Base-by-base conservation (phyloP, 1,140 invertebrate species). In the Dreissena rostriformis region DNA sequence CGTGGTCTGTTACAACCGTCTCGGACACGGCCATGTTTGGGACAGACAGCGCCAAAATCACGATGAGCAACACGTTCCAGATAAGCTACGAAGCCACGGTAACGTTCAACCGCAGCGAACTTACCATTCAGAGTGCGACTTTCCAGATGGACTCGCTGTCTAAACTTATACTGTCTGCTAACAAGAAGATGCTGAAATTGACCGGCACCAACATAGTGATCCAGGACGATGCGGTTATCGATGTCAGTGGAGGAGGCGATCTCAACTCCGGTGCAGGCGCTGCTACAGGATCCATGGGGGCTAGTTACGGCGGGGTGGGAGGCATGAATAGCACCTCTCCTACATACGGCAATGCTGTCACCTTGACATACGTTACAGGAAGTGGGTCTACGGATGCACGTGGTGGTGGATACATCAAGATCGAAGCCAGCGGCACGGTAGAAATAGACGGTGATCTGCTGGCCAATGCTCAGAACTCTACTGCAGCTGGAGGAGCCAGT, bases 271-370 rank as follows among this genome's bases (percentile, higher is more conserved):
- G 83, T 26, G 49, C 55, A 29, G 85, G 87, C 4, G 76, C 72
- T 49, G 78, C 82, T 28, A 71, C 57, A 39, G 26, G 53, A 0
- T 51, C 63, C 14, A 75, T 85, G 57, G 90, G 90, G 7, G 88
- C 83, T 10, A 90, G 87, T 81, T 75, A 88, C 75, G 90, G 90
- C 24, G 90, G 88, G 53, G 79, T 88, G 14, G 90, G 90, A 24
- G 88, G 86, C n/a, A 28, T 15, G 10, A 68, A 53, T 26, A 12
- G 39, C 14, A 82, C 67, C 19, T 26, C 28, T 10, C 61, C 51
- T 17, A 81, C 82, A 15, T 90, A 88, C 77, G 90, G 90, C 26
- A 87, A 84, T 8, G 77, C 83, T 6, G 65, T 65, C 14, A n/a
- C 52, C 0, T 88, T 88, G n/a, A 26, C 39, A n/a, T 22, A n/a